Evolutionary conservation across 30 jellyfish, hydroid and myxozoan species (phyloP), one percentile per base, ranked within the genome.

Genomic region (Aurelia sp.): DNA sequence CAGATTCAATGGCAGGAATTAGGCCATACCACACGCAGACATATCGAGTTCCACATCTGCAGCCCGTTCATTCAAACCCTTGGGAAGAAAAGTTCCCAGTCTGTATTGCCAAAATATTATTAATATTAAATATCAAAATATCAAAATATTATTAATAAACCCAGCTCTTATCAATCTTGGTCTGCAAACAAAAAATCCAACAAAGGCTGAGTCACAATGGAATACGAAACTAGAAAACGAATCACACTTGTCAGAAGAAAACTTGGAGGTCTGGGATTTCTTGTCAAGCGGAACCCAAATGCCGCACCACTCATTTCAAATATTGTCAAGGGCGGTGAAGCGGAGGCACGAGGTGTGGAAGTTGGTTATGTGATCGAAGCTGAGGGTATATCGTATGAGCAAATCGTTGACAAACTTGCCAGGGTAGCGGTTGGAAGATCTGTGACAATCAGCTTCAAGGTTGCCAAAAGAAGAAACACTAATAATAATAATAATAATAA

Each of bases 181-280:
- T 37, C 50, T 37, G 50, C 50, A 37, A 37, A 1, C 50, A 37
- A 37, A 37, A 37, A 37, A 37, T 7, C 50, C 50, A 37, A 37
- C 68, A 59, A 10, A 20, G 37, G 61, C 20, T 48, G 50, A 18
- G 31, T 13, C 18, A 18, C 84, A 16, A 52, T 66, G 68, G 81
- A 82, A 37, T 66, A 17, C 16, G 47, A 40, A 15, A 47, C 33
- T 27, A 73, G 65, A 30, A 86, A 55, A 55, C 83, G 79, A 13
- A 52, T 75, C 48, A 73, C 95, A 3, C 79, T 88, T 61, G 89
- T 88, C 18, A 88, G 72, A 51, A 62, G 96, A 35, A 88, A 88
- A 73, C 89, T 88, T 23, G 96, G 96, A 9, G 96, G 96, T 13
- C 47, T 88, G 66, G 96, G 96, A 41, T 73, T 88, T 59, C 78